Evolutionary conservation across 2,888 invertebrate genomes (phyloP).

Genomic region (Agonum fuliginosum): DNA sequence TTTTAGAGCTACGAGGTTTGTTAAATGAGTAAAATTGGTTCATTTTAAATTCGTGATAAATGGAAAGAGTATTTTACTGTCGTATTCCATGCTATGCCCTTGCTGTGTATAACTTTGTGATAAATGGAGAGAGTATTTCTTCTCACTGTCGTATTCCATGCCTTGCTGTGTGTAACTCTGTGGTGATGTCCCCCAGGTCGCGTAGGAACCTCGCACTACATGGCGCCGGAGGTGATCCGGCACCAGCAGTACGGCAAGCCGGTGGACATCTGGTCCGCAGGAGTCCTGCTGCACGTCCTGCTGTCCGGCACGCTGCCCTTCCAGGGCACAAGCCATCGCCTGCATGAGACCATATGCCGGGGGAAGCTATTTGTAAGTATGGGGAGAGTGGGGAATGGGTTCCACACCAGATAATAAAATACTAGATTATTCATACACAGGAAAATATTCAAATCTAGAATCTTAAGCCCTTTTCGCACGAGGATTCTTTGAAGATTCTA

Average conservation of each 20-base stretch:
- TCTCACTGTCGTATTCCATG: background rate
- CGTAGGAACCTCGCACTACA: constrained; percentile 97
- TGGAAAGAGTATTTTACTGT: too few relatives aligned
- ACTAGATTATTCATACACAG: too few relatives aligned
- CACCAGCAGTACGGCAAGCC: constrained; percentile 94
- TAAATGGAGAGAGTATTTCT: too few relatives aligned
- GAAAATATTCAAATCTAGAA: background rate
- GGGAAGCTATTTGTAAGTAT: constrained; percentile 86
- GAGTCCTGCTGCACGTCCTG: constrained; percentile 94
- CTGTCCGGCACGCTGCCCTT: constrained; percentile 97
- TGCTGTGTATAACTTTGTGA: too few relatives aligned
- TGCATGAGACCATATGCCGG: constrained; percentile 93
- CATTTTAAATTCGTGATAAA: too few relatives aligned
- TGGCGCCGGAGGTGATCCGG: constrained; percentile 98
- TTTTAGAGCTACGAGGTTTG: too few relatives aligned
- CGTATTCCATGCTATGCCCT: too few relatives aligned
- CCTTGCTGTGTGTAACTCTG: background rate
- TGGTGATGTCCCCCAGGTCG: constrained; percentile 79
- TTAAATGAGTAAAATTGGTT: too few relatives aligned
- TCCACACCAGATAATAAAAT: too few relatives aligned
- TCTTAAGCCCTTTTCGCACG: too few relatives aligned
- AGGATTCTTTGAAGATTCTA: too few relatives aligned
- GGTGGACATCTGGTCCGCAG: constrained; percentile 98
- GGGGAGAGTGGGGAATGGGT: too few relatives aligned
- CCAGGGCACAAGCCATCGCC: constrained; percentile 92